Base-by-base conservation (phyloP, 1,140 invertebrate species). In the Trialeurodes vaporariorum region DNA sequence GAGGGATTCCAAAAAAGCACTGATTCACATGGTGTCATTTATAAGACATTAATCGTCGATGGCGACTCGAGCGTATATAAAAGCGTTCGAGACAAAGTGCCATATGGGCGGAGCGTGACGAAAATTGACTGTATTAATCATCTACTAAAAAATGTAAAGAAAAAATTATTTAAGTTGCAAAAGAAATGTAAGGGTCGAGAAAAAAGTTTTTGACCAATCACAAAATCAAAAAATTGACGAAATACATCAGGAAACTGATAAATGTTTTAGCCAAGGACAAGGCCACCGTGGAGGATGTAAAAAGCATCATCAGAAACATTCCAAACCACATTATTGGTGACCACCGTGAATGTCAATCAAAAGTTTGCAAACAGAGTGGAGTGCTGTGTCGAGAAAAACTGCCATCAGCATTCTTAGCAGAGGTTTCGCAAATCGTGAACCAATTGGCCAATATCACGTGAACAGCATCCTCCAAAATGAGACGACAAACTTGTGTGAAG, bases 1-100 rank as follows among this genome's bases (percentile, higher is more conserved):
- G 72, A 80, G 74, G 75, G 80, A 59, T 77, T 79, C 73, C 66
- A 72, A 66, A 2, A 59, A 58, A 76, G 76, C 40, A 63, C 75
- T 66, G 60, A 74, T 65, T 74, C 70, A 68, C 70, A 77, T 67
- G 73, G 71, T 9, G n/a, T 78, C 1, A 71, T 74, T 26, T 77
- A 76, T 60, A 70, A 72, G 59, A 72, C 67, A 40, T 58, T 76
- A 17, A 71, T 78, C 40, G 75, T 75, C 40, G 23, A 49, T 49
- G 34, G 34, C 5, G 34, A 49, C 34, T 49, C 34, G 5, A 49
- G 34, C 17, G 2, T 1, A 21, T 34, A 2, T 26, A 64, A 34
- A 11, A 22, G 2, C 24, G 25, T 59, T 2, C 1, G 21, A 2
- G 64, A 65, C 11, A 65, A 11, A 21, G 25, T 5, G 13, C 64